Base-by-base conservation (phyloP, 92 coral and sea anemone genomes). In the Bergia sp. region DNA sequence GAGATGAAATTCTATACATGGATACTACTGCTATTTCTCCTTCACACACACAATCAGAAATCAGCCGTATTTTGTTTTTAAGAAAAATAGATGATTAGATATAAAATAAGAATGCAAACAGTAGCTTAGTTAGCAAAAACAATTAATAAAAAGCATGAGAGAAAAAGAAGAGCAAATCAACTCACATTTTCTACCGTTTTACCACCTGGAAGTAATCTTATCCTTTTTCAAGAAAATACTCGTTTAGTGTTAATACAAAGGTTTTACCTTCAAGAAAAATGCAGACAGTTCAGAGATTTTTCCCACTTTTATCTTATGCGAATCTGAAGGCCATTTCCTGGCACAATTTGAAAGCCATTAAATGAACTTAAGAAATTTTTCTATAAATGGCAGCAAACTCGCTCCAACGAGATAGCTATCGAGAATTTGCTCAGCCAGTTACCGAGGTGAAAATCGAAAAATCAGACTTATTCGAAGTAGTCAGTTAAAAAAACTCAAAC, bases 321-420 rank as follows among this genome's bases (percentile, higher is more conserved):
- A 69, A 40, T 39, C 2, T 53, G 69, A 82, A 82, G 75, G 61
- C 65, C 45, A 47, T 45, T 71, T 84, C 87, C 38, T 45, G 43
- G 47, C 50, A 69, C 11, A 71, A 45, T 50, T 69, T 69, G 79
- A 84, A 71, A 45, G 38, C 65, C 77, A 71, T 45, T 69, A 84
- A 45, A 76, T 44, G 44, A 71, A 43, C 66, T 18, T 43, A 37
- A 67, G 23, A 42, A n/a, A 37, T 42, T 37, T 29, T 84, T 84
- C 77, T 84, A 47, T 45, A 84, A 44, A 73, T 84, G 87, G 87
- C 42, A 18, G 87, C 50, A 84, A 69, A 84, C 61, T 43, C 64
- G 36, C 39, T 36, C 49, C 41, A 84, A 29, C 37, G 53, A 69
- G 55, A 44, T 44, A 37, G 23, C 53, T 71, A 37, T 53, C 45